Conservation (phyloP, 2,888 invertebrate genomes). For the Sisyra terminalis region DNA sequence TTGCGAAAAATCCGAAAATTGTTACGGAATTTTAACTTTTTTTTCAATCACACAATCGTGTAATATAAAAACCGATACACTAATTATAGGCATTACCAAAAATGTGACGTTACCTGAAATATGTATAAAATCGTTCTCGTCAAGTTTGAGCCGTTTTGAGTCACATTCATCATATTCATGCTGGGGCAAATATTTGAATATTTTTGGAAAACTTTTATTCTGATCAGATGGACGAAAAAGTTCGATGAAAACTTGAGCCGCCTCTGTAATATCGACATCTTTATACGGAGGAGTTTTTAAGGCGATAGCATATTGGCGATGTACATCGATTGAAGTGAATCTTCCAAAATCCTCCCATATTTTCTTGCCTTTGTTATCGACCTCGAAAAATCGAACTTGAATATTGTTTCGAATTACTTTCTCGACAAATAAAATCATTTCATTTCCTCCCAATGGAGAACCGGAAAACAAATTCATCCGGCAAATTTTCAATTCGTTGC, state of each 20-base stretch:
- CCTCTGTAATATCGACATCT: constrained; percentile 40
- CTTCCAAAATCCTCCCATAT: constrained; percentile 57
- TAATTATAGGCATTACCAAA: no score
- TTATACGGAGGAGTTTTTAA: constrained; percentile 60
- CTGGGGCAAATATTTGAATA: constrained; percentile 48
- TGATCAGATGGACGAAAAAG: constrained; percentile 57
- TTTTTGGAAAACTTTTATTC: constrained; percentile 46
- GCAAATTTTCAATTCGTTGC: constrained; percentile 68
- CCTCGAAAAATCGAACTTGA: constrained; percentile 64
- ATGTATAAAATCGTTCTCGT: no score
- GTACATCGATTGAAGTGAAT: constrained; percentile 72
- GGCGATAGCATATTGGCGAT: constrained; percentile 79
- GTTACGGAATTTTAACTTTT: no score
- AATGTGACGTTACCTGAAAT: no score
- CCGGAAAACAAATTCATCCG: constrained; percentile 54
- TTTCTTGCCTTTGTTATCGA: constrained; percentile 45
- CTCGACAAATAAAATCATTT: constrained; percentile 67
- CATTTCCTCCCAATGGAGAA: constrained; percentile 56
- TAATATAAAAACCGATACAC: no score
- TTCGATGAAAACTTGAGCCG: constrained; percentile 55
- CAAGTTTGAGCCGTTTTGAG: no score
- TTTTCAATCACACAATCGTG: no score
- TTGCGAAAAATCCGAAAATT: no score
- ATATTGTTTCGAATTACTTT: constrained; percentile 85
- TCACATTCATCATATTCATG: no score